Evolutionary conservation across 2,888 invertebrate genomes (phyloP).

Genomic region (Caenorhabditis imperialis): DNA sequence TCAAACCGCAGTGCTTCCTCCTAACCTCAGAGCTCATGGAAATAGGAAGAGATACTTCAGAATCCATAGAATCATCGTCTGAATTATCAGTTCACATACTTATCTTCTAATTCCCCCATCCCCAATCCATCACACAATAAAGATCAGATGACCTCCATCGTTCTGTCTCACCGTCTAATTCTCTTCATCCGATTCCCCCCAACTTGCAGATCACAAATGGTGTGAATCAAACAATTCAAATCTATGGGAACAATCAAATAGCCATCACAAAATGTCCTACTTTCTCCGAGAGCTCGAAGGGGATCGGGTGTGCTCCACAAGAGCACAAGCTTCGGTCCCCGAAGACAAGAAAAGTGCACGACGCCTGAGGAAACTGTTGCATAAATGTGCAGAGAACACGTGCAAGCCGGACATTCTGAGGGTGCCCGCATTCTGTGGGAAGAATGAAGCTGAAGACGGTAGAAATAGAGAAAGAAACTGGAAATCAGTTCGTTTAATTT

Average conservation of each 20-base stretch:
- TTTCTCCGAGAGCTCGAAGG: conserved; percentile 53
- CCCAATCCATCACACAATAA: too few relatives aligned
- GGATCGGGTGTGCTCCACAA: conserved; percentile 27
- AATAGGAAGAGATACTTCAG: too few relatives aligned
- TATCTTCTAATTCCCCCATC: conserved; percentile 1
- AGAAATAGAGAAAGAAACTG: not conserved
- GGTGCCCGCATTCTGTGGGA: conserved; percentile 22
- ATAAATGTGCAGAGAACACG: conserved; percentile 49
- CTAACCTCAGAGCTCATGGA: too few relatives aligned
- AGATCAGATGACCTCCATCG: too few relatives aligned
- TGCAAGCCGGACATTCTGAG: conserved; percentile 42
- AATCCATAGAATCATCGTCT: too few relatives aligned
- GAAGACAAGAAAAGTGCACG: conserved; percentile 38
- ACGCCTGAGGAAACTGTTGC: conserved; percentile 33
- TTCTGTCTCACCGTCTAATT: conserved; percentile 1
- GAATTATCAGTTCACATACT: conserved; percentile 1
- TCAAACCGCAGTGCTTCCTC: too few relatives aligned
- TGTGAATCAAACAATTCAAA: conserved; percentile 16
- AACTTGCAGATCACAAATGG: conserved; percentile 28
- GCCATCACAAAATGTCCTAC: conserved; percentile 40
- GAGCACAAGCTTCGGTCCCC: conserved; percentile 2
- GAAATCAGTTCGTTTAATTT: too few relatives aligned
- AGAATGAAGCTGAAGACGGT: conserved; percentile 21
- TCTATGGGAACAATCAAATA: not conserved
- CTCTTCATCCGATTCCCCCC: not conserved